Conservation (phyloP, 1,140 invertebrate genomes). For the Hypsibius dujardini region DNA sequence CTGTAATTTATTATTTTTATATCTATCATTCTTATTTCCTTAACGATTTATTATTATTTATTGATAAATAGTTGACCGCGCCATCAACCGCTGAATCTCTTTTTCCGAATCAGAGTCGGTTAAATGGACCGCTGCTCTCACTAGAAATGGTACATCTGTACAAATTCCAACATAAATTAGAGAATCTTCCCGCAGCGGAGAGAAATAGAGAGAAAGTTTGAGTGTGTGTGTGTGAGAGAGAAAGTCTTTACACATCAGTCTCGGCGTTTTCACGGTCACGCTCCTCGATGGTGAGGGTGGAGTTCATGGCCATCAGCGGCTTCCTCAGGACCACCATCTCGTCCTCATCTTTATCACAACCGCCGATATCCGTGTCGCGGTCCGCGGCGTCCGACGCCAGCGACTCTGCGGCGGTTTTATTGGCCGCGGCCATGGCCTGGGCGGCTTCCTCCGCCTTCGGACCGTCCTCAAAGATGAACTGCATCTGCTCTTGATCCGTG, state of each 20-base stretch:
- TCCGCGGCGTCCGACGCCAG: not conserved
- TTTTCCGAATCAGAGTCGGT: too few species aligned
- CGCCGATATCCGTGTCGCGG: not conserved
- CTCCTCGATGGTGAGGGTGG: not conserved
- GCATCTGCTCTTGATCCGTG: conserved; percentile 93
- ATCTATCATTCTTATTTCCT: too few species aligned
- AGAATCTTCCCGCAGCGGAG: too few species aligned
- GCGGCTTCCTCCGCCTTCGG: conserved; percentile 8
- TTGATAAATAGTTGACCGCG: too few species aligned
- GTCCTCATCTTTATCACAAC: conserved; percentile 1
- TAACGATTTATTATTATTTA: too few species aligned
- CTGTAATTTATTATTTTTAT: too few species aligned
- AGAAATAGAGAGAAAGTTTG: too few species aligned
- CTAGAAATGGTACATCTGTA: too few species aligned
- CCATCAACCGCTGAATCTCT: too few species aligned
- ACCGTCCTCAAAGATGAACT: conserved; percentile 36
- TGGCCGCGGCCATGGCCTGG: not conserved
- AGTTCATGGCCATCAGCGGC: not conserved
- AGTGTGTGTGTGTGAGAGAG: too few species aligned
- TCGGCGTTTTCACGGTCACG: conserved; percentile 3
- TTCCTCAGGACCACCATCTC: not conserved
- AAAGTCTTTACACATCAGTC: conserved; percentile 2
- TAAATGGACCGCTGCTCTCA: too few species aligned
- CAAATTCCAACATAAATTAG: too few species aligned
- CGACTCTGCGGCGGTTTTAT: not conserved